Evolutionary conservation across 2,888 invertebrate species (phyloP).

Genomic region (Ophion ellenae): DNA sequence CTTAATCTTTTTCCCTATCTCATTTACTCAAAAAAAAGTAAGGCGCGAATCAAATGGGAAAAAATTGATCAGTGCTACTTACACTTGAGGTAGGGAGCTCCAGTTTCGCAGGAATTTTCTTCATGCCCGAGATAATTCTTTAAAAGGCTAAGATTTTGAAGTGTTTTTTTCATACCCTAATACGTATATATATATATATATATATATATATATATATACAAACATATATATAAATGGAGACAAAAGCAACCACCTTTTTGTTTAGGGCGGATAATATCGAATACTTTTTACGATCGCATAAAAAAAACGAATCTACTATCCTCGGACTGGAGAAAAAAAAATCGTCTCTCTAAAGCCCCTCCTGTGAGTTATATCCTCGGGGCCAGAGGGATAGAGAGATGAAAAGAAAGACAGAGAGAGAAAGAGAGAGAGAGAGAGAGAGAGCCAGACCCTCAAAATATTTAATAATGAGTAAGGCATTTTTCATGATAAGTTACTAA

Average conservation of each 20-base stretch:
- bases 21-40: neutral
- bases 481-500: constrained; percentile 82
- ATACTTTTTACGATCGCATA: constrained; percentile 74
- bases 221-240: constrained; percentile 27
- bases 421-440: constrained; percentile 62
- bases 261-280: constrained; percentile 68
- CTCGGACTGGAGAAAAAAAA: constrained; percentile 72
- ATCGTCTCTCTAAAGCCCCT: constrained; percentile 56
- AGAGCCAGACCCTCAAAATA: constrained; percentile 77
- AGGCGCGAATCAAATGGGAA: neutral
- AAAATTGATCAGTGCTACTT: neutral
- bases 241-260: constrained; percentile 56
- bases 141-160: neutral
- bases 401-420: constrained; percentile 60
- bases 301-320: constrained; percentile 70
- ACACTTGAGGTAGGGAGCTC: neutral
- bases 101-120: neutral
- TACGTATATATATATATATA: constrained; percentile 11
- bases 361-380: constrained; percentile 71
- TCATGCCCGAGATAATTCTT: neutral
- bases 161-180: neutral
- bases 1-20: neutral
- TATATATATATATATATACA: neutral
- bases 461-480: constrained; percentile 82
- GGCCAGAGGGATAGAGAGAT: constrained; percentile 54